These are phyloP conservation scores for Apomyelois bistriatella DNA, from an alignment of 2,888 invertebrate species.

Conservation along the genomic window DNA sequence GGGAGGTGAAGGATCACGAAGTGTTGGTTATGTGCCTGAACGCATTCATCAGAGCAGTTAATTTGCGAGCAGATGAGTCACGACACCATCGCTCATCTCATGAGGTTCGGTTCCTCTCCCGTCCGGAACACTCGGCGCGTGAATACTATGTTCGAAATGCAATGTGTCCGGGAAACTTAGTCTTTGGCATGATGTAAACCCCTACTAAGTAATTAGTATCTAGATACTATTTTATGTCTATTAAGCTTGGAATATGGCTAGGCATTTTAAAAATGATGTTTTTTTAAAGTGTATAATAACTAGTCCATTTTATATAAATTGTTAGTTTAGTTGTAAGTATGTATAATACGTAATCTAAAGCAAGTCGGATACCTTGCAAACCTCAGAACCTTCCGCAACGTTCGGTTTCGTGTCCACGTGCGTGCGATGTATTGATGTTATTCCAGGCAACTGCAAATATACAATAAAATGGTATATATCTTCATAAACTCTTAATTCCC, in stretches of 20 bases:
- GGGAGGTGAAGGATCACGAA: slow-evolving; percentile 32
- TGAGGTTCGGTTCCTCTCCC: slow-evolving; percentile 39
- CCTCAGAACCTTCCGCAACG: neutral
- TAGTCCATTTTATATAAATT: no score
- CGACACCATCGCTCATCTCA: slow-evolving; percentile 72
- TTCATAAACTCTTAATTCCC: no score
- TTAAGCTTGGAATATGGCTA: no score
- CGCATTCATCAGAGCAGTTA: slow-evolving; percentile 75
- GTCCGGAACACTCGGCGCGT: slow-evolving; percentile 48
- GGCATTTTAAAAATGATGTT: no score
- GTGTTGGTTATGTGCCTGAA: slow-evolving; percentile 45
- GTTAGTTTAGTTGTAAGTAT: no score
- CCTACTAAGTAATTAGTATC: no score
- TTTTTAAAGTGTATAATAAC: no score
- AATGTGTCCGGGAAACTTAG: neutral
- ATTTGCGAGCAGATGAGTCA: slow-evolving; percentile 74
- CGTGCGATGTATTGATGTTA: neutral
- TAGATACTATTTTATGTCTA: no score
- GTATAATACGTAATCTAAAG: no score
- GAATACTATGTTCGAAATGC: slow-evolving; percentile 18
- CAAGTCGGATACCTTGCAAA: neutral
- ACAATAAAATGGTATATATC: no score
- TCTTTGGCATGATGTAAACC: neutral
- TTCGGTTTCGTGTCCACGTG: neutral
- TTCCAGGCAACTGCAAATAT: neutral